Evolutionary conservation across 2,797 vertebrate genomes (phyloP), one percentile per base, ranked within the genome.

Genomic region (Molossus molossus): DNA sequence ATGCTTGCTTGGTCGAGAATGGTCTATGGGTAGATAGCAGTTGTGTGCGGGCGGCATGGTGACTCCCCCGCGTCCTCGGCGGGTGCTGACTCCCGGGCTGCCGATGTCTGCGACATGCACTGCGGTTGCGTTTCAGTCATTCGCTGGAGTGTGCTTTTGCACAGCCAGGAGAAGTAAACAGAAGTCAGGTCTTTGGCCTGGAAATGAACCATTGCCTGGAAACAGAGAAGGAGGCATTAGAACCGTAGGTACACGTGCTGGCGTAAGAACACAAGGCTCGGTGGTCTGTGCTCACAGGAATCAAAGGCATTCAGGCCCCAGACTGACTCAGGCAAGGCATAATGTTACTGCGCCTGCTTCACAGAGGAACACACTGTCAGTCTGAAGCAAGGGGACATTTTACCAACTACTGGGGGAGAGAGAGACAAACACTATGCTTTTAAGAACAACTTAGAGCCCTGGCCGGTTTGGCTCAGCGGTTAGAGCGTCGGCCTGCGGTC

Each of bases 31-130:
- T 97, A 96, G 88, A 97, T 95, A 98, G 94, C 96, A 95, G 89
- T 96, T 92, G 98, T 98, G 97, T 97, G 96, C 95, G 95, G 96
- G 92, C 93, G 98, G 98, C 97, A 98, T 97, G 7, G 94, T 98
- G 97, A 98, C 97, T 98, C 98, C 98, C 97, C 97, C 96, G 97
- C 92, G 97, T 97, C 96, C 91, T 97, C 92, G 91, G 94, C 97
- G 84, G 96, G 94, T 95, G 95, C 96, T 97, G 92, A 97, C 93
- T 95, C 91, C 93, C 94, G 97, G 87, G 93, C 92, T 94, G 96
- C 96, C 81, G 58, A 98, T 97, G 97, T 98, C 97, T 97, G 97
- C 95, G 97, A 97, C 99, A 99, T 99, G 99, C 98, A 98, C 10
- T 98, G 98, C 83, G 65, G 73, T 97, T 99, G 98, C 97, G 94